Percentiles rank a stretch among this genome's conserved stretches.
Evolutionary conservation across 2,888 invertebrate genomes (phyloP).

Genomic region (Heliconius ethilla): DNA sequence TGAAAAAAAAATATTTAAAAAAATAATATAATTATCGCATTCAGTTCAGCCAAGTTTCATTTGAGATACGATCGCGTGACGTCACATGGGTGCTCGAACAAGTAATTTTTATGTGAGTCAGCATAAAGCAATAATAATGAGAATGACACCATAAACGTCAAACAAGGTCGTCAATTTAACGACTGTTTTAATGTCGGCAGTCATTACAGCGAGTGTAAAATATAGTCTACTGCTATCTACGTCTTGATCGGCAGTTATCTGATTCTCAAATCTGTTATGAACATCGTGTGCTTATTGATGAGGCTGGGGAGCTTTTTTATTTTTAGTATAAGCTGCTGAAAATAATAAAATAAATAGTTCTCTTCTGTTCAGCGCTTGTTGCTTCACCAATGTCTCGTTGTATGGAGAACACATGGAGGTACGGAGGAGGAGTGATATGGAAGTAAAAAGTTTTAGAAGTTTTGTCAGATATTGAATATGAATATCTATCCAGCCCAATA

Average conservation of each 20-base stretch:
- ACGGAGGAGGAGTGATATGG: too few relatives aligned
- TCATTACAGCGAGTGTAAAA: constrained; percentile 53
- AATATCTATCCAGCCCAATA: too few relatives aligned
- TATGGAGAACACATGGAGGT: too few relatives aligned
- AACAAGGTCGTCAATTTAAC: constrained; percentile 59
- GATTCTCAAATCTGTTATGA: constrained; percentile 5
- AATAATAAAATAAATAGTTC: too few relatives aligned
- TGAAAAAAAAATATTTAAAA: too few relatives aligned
- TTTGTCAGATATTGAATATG: too few relatives aligned
- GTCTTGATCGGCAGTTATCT: constrained; percentile 44
- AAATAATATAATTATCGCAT: not conserved
- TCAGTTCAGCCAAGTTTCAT: not conserved
- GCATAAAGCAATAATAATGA: constrained; percentile 53
- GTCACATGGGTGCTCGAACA: not conserved
- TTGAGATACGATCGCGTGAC: not conserved
- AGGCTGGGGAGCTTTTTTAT: not conserved
- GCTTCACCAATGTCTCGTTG: too few relatives aligned
- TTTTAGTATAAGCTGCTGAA: too few relatives aligned
- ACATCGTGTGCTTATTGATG: not conserved
- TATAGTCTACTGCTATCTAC: constrained; percentile 54
- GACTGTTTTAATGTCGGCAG: constrained; percentile 57
- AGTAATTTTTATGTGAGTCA: constrained; percentile 15
- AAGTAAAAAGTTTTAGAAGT: too few relatives aligned
- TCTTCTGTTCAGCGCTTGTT: not conserved
- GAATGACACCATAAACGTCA: constrained; percentile 55